Evolutionary conservation across 2,888 invertebrate species (phyloP), one percentile per base, ranked within the genome.

Genomic region (Agriotes lineatus): DNA sequence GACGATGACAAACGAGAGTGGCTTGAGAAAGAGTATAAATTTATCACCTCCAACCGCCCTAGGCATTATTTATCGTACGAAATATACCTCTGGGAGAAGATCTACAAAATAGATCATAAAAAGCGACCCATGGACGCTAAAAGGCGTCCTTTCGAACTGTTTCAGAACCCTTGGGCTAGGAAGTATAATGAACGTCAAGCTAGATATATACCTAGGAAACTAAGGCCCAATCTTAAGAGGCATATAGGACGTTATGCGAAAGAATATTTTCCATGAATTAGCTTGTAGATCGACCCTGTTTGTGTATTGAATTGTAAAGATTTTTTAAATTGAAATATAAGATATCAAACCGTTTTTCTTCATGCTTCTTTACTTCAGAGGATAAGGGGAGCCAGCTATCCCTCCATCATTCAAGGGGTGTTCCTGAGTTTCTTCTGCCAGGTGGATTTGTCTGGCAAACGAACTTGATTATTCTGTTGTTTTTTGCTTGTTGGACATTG

Each of bases 61-160:
- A 86, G 89, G 65, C 88, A 89, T 77, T 84, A 87, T 16, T 82
- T 88, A 45, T 67, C 83, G 9, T 92, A 93, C 18, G 95, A 96
- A 85, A 85, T 91, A 33, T 92, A 92, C 78, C 82, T 89, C 64
- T 96, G 96, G 96, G 94, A 96, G 80, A 88, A 88, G 72, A 92
- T 96, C 71, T 96, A 94, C 81, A 92, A 94, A 82, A 89, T 92
- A 16, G 85, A 91, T 78, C 85, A 90, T 77, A 87, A 92, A 9
- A 92, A 90, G 0, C 86, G 93, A 69, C 87, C 88, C 52, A 82
- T 90, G 83, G 94, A 95, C 57, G 86, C 90, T 5, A 90, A 87
- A 75, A 85, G 88, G 59, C 87, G 93, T 54, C 91, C 90, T 77
- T 95, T 93, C 82, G 92, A 94, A 82, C 82, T 89, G 63, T 84